These are phyloP conservation scores for Zelostemma sp. DNA, from an alignment of 1,140 invertebrate genomes.

Conservation along the genomic window DNA sequence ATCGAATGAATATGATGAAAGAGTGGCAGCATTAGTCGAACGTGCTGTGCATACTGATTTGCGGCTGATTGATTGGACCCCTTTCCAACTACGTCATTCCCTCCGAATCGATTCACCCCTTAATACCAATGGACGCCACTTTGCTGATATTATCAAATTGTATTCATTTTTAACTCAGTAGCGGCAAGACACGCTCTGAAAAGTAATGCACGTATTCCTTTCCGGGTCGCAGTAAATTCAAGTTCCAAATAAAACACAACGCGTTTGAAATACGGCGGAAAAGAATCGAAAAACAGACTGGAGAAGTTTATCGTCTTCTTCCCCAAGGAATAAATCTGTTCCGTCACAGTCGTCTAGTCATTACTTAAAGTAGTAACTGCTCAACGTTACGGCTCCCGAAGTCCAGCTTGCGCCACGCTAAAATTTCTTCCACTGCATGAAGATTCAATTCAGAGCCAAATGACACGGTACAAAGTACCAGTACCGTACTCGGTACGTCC, in stretches of 20 bases:
- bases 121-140: constrained; percentile 52
- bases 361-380: too few relatives aligned
- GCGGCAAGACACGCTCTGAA: neutral
- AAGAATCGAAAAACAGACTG: neutral
- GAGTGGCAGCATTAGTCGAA: constrained; percentile 69
- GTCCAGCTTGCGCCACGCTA: too few relatives aligned
- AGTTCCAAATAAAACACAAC: neutral
- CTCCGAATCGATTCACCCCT: constrained; percentile 38
- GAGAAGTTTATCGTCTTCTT: too few relatives aligned
- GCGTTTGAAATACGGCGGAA: neutral
- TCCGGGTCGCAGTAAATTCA: neutral
- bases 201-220: neutral
- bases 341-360: too few relatives aligned
- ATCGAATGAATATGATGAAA: constrained; percentile 72
- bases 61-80: constrained; percentile 70
- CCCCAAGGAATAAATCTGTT: too few relatives aligned
- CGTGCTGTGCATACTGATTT: constrained; percentile 71
- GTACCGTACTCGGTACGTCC: constrained; percentile 14
- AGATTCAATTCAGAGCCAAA: constrained; percentile 22
- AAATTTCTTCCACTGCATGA: neutral
- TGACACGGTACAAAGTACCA: constrained; percentile 12
- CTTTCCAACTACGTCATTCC: constrained; percentile 48
- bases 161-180: constrained; percentile 31
- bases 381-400: too few relatives aligned
- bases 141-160: constrained; percentile 59